A percentile compares a stretch with the other conserved stretches of the same genome.
Evolutionary conservation across 2,113 vertebrate species (phyloP).

Genomic region (rabbit (Oryctolagus cuniculus)): mOryCun1.1 NC_091450.1:38655501-38656000

Average conservation of each 20-base stretch:
- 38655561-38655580: neutral
- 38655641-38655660: neutral
- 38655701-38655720: conserved; percentile 1
- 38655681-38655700: conserved; percentile 49
- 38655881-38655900: too few species aligned
- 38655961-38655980: too few species aligned
- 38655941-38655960: too few species aligned
- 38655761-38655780: neutral
- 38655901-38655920: too few species aligned
- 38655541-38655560: neutral
- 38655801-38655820: too few species aligned
- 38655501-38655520: neutral
- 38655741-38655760: neutral
- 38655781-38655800: neutral
- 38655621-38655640: neutral
- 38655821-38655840: too few species aligned
- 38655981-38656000: too few species aligned
- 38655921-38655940: too few species aligned
- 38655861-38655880: too few species aligned
- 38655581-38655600: neutral
- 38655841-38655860: neutral
- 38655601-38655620: conserved; percentile 2
- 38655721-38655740: conserved; percentile 9
- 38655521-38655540: neutral
- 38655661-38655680: conserved; percentile 4